Base-by-base conservation (phyloP, 2,797 vertebrate genomes). In the Cossypha dichroa region DNA sequence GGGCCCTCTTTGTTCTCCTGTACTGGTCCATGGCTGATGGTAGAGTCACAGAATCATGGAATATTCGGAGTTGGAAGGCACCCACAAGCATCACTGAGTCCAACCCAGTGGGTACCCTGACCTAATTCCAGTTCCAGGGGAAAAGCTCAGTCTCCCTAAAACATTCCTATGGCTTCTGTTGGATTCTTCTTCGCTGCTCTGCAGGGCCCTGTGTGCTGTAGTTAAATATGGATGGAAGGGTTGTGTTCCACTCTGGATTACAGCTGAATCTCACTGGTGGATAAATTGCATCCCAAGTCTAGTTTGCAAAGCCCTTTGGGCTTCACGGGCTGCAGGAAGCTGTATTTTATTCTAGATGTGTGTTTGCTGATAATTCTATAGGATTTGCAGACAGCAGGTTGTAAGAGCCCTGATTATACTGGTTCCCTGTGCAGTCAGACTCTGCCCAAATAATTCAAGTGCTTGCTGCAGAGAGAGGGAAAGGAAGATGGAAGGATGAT, bases 321-420 rank as follows among this genome's bases (percentile, higher is more conserved):
- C 90, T 85, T 56, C 0, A 0, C 56, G 60, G 49, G 72, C 54
- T 85, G 75, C 46, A 54, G 23, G 81, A 49, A 74, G 49, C 86
- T 51, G 38, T 86, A 33, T 67, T 86, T 90, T 93, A 59, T 88
- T 94, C 77, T 79, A 40, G 74, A n/a, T 52, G 48, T 74, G 69
- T 86, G 59, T 85, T 82, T 82, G 59, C 86, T 82, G 88, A 36
- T 91, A 92, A 93, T 92, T 85, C 84, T 34, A 1, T 63, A 31
- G 93, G 88, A 76, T 95, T 95, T 96, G 75, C 59, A 69, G 70
- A 43, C 74, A 88, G 67, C 68, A 60, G 56, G 52, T 67, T 88
- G 33, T 66, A 54, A 82, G 85, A 93, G 56, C 33, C 40, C 36
- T 82, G 88, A 78, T 85, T 74, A 45, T 67, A 34, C 72, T 34